Conservation (phyloP, 1,140 invertebrate genomes). For the Achatina immaculata region DNA sequence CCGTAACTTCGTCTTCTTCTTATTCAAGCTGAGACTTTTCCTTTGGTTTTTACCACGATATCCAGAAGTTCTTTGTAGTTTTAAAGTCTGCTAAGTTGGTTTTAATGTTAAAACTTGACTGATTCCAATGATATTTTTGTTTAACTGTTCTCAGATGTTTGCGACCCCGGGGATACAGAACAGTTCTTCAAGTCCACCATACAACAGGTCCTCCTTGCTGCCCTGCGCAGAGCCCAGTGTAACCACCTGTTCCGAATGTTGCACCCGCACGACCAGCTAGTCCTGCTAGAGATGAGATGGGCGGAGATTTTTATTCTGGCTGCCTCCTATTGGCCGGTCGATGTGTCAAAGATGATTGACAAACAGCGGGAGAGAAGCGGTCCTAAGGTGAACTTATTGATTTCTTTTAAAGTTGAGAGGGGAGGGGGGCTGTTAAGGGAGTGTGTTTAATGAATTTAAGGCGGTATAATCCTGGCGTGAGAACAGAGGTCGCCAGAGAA, state of each 20-base stretch:
- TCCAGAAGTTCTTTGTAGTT: too few relatives aligned
- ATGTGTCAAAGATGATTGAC: slow-evolving; percentile 62
- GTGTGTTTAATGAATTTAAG: background rate
- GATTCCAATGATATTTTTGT: too few relatives aligned
- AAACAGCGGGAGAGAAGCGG: slow-evolving; percentile 2
- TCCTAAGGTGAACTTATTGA: background rate
- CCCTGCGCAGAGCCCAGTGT: slow-evolving; percentile 83
- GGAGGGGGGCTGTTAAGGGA: background rate
- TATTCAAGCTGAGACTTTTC: too few relatives aligned
- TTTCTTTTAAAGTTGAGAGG: background rate
- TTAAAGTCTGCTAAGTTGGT: too few relatives aligned
- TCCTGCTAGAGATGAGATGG: slow-evolving; percentile 75
- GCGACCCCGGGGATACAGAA: slow-evolving; percentile 22
- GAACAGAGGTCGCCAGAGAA: too few relatives aligned
- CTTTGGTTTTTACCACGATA: too few relatives aligned
- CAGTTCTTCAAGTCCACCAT: slow-evolving; percentile 37
- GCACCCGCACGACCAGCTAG: slow-evolving; percentile 78
- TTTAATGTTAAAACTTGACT: too few relatives aligned
- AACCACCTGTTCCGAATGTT: slow-evolving; percentile 83
- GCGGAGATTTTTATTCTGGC: slow-evolving; percentile 75
- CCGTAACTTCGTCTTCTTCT: too few relatives aligned
- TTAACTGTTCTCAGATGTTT: too few relatives aligned
- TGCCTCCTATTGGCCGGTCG: slow-evolving; percentile 76
- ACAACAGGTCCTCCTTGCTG: slow-evolving; percentile 80
- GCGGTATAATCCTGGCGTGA: too few relatives aligned